phyloP scores from a whole-genome alignment of 2,797 vertebrate species.

The Pseudocheirus occidentalis region DNA sequence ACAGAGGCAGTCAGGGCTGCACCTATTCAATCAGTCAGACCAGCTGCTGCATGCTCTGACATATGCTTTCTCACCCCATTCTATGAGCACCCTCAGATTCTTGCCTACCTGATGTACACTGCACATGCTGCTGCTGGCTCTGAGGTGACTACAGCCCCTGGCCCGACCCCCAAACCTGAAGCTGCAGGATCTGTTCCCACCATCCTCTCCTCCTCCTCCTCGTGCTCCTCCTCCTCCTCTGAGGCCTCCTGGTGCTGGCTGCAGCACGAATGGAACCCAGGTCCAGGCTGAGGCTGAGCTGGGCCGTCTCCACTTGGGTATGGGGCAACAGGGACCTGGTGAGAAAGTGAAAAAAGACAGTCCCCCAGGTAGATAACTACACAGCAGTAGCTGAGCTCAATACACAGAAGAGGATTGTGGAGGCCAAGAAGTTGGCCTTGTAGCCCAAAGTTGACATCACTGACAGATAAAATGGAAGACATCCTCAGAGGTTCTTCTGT shows the following conservation, averaged over 20 bases:
- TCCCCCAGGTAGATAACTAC: background rate
- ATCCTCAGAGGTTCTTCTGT: slow-evolving; percentile 97
- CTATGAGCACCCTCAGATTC: background rate
- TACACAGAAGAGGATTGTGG: background rate
- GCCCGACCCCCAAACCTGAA: fast-evolving
- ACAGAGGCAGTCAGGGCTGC: background rate
- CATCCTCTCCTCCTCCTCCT: background rate
- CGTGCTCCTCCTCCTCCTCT: background rate
- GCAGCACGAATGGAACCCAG: background rate
- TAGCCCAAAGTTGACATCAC: slow-evolving; percentile 97
- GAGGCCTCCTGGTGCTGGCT: background rate
- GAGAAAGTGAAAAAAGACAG: background rate
- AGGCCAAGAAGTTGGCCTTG: slow-evolving; percentile 91
- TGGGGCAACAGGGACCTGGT: background rate
- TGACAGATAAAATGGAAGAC: slow-evolving; percentile 97
- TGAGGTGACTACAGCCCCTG: background rate
- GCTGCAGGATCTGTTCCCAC: background rate
- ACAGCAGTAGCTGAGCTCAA: background rate
- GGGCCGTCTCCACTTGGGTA: background rate
- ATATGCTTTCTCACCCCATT: background rate
- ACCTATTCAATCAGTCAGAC: background rate
- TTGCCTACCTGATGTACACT: background rate
- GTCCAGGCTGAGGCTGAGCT: background rate
- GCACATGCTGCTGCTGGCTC: too few species aligned
- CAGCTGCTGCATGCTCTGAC: background rate